Conservation (phyloP, 2,888 invertebrate species). For the Phalera bucephala region DNA sequence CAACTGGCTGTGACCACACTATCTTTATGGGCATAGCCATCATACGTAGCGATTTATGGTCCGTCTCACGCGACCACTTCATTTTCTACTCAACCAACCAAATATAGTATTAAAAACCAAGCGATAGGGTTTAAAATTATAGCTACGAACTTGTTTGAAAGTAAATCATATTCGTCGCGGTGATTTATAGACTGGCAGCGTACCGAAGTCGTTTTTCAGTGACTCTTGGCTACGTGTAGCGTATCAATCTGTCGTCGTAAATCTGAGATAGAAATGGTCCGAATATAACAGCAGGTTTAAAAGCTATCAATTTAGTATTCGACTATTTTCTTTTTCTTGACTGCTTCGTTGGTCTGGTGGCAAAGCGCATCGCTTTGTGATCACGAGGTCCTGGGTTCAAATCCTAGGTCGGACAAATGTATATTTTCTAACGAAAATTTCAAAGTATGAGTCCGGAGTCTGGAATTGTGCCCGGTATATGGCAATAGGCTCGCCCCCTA, state of each 20-base stretch:
- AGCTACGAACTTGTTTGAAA: neutral
- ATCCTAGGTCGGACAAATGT: no score
- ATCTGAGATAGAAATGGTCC: no score
- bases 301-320: no score
- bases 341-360: no score
- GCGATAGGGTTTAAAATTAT: neutral
- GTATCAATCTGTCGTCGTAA: neutral
- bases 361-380: no score
- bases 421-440: no score
- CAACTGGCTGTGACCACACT: neutral
- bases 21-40: slow-evolving; percentile 3
- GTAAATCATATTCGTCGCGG: neutral
- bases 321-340: no score
- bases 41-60: neutral
- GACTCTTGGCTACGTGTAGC: neutral
- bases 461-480: no score
- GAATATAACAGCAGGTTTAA: no score
- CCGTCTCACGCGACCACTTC: neutral
- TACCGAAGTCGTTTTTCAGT: neutral
- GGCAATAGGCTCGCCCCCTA: no score
- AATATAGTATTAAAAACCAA: neutral
- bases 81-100: neutral
- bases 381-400: no score
- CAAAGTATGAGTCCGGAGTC: no score
- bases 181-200: slow-evolving; percentile 1